Evolutionary conservation across 1,140 invertebrate genomes (phyloP).

Genomic region (Augochlora pura): DNA sequence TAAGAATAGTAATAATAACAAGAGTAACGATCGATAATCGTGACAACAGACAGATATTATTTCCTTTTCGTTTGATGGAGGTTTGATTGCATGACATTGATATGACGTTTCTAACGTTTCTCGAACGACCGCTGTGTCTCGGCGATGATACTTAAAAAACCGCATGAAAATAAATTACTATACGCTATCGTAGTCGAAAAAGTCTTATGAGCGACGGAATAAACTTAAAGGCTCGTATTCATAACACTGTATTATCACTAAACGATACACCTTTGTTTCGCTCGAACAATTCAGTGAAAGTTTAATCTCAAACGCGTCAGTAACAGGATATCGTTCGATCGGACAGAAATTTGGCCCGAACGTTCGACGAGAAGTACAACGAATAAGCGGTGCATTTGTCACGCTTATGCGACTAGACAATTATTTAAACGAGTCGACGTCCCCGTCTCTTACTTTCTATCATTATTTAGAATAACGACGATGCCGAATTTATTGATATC

Average conservation of each 20-base stretch:
- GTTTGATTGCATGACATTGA: slow-evolving; percentile 77
- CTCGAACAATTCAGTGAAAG: neutral
- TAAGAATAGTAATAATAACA: slow-evolving; percentile 37
- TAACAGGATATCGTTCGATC: neutral
- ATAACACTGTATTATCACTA: slow-evolving; percentile 45
- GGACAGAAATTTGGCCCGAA: neutral
- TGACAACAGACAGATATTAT: slow-evolving; percentile 47
- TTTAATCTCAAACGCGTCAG: neutral
- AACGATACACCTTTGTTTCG: slow-evolving; percentile 39
- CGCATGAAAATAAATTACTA: slow-evolving; percentile 78
- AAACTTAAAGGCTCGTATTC: slow-evolving; percentile 63
- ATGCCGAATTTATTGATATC: neutral
- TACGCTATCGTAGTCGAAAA: slow-evolving; percentile 68
- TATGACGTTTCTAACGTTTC: slow-evolving; percentile 73
- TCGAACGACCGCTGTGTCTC: slow-evolving; percentile 58
- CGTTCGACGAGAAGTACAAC: neutral
- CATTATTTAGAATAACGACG: neutral
- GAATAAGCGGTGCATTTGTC: neutral
- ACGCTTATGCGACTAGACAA: neutral
- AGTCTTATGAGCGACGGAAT: slow-evolving; percentile 73
- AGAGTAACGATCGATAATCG: slow-evolving; percentile 38
- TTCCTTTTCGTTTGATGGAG: slow-evolving; percentile 27
- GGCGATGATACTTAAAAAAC: slow-evolving; percentile 63
- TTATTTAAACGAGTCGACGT: neutral
- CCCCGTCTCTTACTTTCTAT: too few relatives aligned